Evolutionary conservation across 1,140 invertebrate species (phyloP), one percentile per base, ranked within the genome.

Genomic region (Drosophila nebulosa): DNA sequence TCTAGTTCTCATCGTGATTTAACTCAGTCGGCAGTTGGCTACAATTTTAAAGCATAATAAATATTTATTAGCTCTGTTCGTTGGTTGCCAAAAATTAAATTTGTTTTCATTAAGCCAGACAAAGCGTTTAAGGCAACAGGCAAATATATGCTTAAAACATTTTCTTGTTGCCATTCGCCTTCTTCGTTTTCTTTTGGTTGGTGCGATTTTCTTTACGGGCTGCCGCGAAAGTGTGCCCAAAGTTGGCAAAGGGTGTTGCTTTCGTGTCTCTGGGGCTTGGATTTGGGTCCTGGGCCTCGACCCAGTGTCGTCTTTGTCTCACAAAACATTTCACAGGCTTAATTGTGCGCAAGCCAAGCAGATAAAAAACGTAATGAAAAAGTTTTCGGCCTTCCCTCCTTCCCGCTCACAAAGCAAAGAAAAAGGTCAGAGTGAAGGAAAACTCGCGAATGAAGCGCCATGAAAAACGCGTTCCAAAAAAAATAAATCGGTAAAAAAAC

Each of bases 311-410:
- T 55, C 46, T 65, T 36, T 30, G 55, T 50, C 66, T 64, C 67
- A 46, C 67, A 75, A 81, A 86, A 86, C 83, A 86, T 85, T 85
- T 86, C 66, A 64, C 66, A 56, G 83, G 78, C 81, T 85, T 85
- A 85, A 85, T 85, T 85, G 83, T 62, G 81, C 78, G 68, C 81
- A 78, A 81, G 74, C 83, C 74, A 78, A 68, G 78, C 81, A 86
- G 81, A 86, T 86, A 78, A 78, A 76, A 75, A 72, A 59, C 42
- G 64, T 81, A 86, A 86, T 86, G 81, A 88, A 86, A 86, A 86
- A 86, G 83, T 81, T 86, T 86, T 51, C n/a, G 64, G 63, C 16
- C 53, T 46, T 52, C 57, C 35, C 51, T 14, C 14, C 16, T n/a
- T 3, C 18, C 6, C 7, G 9, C 39, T 18, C 7, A 10, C 39